These are phyloP conservation scores for Malacosoma neustria DNA, from an alignment of 2,888 invertebrate species.

Conservation along the genomic window DNA sequence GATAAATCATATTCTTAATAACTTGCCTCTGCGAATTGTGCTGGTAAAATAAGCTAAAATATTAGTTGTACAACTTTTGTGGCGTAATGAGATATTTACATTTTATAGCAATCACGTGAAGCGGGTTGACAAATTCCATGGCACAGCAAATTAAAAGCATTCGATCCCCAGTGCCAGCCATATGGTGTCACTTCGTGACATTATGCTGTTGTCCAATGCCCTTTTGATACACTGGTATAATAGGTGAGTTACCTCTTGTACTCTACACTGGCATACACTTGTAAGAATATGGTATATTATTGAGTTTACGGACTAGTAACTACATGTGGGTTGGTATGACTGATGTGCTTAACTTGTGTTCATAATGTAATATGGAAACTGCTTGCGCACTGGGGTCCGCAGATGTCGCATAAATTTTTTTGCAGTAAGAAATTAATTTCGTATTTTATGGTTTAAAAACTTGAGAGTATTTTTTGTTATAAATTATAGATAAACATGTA, in stretches of 20 bases:
- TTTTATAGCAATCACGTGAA: slow-evolving; percentile 61
- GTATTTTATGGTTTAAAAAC: too few relatives aligned
- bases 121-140: slow-evolving; percentile 46
- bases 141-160: slow-evolving; percentile 26
- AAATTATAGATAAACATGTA: too few relatives aligned
- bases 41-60: not conserved
- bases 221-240: slow-evolving; percentile 23
- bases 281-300: too few relatives aligned
- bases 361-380: slow-evolving; percentile 2
- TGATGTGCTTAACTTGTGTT: too few relatives aligned
- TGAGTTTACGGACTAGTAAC: slow-evolving; percentile 40
- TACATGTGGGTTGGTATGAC: slow-evolving; percentile 23
- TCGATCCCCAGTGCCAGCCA: slow-evolving; percentile 25
- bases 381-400: too few relatives aligned
- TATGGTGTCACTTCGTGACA: slow-evolving; percentile 28
- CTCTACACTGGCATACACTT: too few relatives aligned
- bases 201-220: slow-evolving; percentile 27
- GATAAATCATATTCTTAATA: slow-evolving; percentile 1
- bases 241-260: slow-evolving; percentile 46
- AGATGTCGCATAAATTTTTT: too few relatives aligned
- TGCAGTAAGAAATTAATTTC: too few relatives aligned
- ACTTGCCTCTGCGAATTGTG: slow-evolving; percentile 9
- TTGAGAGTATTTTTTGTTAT: too few relatives aligned
- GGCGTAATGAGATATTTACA: slow-evolving; percentile 56
- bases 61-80: slow-evolving; percentile 30